Percentiles rank a stretch among this genome's conserved stretches.
These are phyloP conservation scores for Danaus chrysippus DNA, from an alignment of 2,888 invertebrate genomes.

Conservation along the genomic window DNA sequence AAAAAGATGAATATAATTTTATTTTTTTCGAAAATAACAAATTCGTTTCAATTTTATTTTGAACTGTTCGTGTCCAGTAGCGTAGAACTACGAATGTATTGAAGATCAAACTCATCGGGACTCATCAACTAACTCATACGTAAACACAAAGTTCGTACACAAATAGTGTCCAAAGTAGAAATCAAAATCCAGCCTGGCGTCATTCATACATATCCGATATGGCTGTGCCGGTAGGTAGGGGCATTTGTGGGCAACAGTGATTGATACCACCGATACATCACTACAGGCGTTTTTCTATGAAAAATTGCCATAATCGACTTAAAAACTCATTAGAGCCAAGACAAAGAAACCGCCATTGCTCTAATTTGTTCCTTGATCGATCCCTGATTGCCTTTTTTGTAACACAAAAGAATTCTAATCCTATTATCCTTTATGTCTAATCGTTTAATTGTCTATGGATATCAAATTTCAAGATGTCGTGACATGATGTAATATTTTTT, in stretches of 20 bases:
- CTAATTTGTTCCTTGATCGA: constrained; percentile 76
- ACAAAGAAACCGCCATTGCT: constrained; percentile 76
- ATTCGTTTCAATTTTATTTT: background rate
- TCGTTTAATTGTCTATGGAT: constrained; percentile 10
- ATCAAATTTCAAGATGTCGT: background rate
- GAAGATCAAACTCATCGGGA: background rate
- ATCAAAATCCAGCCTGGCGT: constrained; percentile 23
- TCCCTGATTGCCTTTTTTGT: constrained; percentile 71
- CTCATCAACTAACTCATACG: background rate
- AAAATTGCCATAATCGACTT: constrained; percentile 79
- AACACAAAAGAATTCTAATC: constrained; percentile 42
- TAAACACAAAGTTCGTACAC: background rate
- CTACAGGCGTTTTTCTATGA: constrained; percentile 79
- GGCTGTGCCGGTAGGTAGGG: constrained; percentile 53
- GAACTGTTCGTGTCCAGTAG: background rate
- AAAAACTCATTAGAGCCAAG: constrained; percentile 78
- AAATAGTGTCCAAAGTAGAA: constrained; percentile 9
- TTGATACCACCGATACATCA: constrained; percentile 78
- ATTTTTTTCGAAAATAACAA: background rate
- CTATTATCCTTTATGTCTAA: constrained; percentile 27
- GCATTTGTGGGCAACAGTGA: constrained; percentile 73
- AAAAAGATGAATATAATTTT: background rate
- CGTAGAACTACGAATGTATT: background rate
- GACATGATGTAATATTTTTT: background rate
- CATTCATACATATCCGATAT: constrained; percentile 50